Evolutionary conservation across 2,888 invertebrate genomes (phyloP).

Genomic region (Philereme vetulata): DNA sequence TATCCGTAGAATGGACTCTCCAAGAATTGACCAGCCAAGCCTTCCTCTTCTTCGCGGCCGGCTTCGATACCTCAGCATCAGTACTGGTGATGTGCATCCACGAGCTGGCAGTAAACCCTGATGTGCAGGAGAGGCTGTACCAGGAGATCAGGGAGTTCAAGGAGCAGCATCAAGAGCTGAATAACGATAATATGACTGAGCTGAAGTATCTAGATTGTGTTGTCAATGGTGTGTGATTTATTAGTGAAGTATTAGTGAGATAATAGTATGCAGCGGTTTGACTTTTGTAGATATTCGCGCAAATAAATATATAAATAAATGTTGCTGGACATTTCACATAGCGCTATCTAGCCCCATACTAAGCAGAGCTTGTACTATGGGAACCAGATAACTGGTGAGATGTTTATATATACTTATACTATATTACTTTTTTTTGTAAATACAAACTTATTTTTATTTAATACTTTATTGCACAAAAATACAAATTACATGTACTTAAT

Average conservation of each 20-base stretch:
- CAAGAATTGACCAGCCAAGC: conserved; percentile 71
- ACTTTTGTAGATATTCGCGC: not conserved
- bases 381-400: too few species aligned
- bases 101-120: conserved; percentile 68
- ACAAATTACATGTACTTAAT: too few species aligned
- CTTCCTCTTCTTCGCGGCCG: conserved; percentile 75
- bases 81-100: conserved; percentile 64
- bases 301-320: not conserved
- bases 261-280: not conserved
- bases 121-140: conserved; percentile 71
- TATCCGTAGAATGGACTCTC: conserved; percentile 63
- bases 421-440: too few species aligned
- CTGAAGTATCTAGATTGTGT: conserved; percentile 69
- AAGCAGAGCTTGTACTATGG: too few species aligned
- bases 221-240: conserved; percentile 54
- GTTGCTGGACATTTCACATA: too few species aligned
- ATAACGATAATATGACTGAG: conserved; percentile 54
- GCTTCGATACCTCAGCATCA: conserved; percentile 72
- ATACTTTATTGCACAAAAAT: too few species aligned
- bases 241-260: not conserved
- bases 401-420: too few species aligned
- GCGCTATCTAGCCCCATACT: too few species aligned
- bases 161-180: conserved; percentile 47
- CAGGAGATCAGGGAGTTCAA: conserved; percentile 56
- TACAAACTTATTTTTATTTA: too few species aligned